Evolutionary conservation across 1,140 invertebrate species (phyloP), one percentile per base, ranked within the genome.

Genomic region (Drosophila orena): DNA sequence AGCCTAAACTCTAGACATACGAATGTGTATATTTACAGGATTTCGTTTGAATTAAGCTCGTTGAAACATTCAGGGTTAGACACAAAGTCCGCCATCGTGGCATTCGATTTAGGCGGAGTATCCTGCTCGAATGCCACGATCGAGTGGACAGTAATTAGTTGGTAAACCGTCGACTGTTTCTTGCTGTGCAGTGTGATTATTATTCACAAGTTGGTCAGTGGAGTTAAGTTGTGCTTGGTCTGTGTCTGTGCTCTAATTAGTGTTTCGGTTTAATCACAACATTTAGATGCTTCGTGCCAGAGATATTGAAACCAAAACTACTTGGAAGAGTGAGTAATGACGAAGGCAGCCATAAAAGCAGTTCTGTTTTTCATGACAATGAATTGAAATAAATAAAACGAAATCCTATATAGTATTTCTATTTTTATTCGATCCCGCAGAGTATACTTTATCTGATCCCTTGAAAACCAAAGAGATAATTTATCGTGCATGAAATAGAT

Each of bases 61-160:
- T 64, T 76, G 62, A 66, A 76, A 76, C 73, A 76, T 76, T 76
- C 55, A 76, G 61, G 54, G 61, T 76, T 76, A 76, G 72, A 76
- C 73, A 76, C 72, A 68, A 44, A 68, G 22, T 43, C 14, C 30
- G 14, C 35, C 54, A 17, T 40, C 42, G 24, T 44, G 49, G 34
- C 35, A 72, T 61, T 61, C 42, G 22, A 20, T 15, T 37, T 11
- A 1, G 43, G 7, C 27, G 2, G 2, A 8, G 7, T n/a, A 22
- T 22, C 10, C n/a, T 12, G 8, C 11, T 54, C 7, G 15, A 47
- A 56, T 69, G 24, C 24, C 49, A 68, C 61, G 52, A 52, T 40
- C 38, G 40, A 30, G n/a, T 2, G 24, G 34, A 11, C 46, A 27
- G 34, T 49, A 49, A 71, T 43, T 71, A 70, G 46, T 69, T 57